A percentile compares a stretch with the other conserved stretches of the same genome.
phyloP scores from a whole-genome alignment of 2,888 invertebrate genomes.

The Orgyia antiqua region DNA sequence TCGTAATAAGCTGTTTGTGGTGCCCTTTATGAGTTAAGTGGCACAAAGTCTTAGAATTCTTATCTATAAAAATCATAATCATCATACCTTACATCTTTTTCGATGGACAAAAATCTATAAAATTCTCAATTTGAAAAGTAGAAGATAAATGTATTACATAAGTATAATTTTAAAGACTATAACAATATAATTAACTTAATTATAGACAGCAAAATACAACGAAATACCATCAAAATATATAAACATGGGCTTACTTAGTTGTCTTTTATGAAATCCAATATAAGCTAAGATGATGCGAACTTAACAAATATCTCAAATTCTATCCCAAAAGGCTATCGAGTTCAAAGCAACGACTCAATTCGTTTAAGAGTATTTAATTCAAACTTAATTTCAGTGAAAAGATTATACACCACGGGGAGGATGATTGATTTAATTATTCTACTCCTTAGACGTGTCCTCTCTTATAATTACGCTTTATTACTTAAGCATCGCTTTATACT shows the following conservation, averaged over 20 bases:
- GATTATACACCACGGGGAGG: constrained; percentile 70
- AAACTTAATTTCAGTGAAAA: constrained; percentile 66
- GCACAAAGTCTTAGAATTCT: no score
- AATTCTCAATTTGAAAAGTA: no score
- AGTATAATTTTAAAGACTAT: no score
- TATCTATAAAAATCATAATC: no score
- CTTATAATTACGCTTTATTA: constrained; percentile 76
- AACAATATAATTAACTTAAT: no score
- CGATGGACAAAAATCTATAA: no score
- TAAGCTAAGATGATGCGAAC: constrained; percentile 38
- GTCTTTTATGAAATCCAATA: constrained; percentile 37
- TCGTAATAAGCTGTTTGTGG: no score
- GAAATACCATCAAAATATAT: constrained; percentile 14
- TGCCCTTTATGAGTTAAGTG: no score
- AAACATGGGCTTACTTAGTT: constrained; percentile 21
- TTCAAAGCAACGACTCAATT: constrained; percentile 54
- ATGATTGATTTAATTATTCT: constrained; percentile 76
- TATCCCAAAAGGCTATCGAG: constrained; percentile 49
- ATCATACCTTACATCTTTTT: no score
- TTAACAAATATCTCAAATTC: constrained; percentile 44
- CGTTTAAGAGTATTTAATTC: constrained; percentile 62
- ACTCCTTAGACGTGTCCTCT: constrained; percentile 72
- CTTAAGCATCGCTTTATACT: constrained; percentile 75
- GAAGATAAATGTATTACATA: no score
- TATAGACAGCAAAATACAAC: neutral